Conservation (phyloP, 2,113 vertebrate genomes). For the Suricata suricatta region DNA sequence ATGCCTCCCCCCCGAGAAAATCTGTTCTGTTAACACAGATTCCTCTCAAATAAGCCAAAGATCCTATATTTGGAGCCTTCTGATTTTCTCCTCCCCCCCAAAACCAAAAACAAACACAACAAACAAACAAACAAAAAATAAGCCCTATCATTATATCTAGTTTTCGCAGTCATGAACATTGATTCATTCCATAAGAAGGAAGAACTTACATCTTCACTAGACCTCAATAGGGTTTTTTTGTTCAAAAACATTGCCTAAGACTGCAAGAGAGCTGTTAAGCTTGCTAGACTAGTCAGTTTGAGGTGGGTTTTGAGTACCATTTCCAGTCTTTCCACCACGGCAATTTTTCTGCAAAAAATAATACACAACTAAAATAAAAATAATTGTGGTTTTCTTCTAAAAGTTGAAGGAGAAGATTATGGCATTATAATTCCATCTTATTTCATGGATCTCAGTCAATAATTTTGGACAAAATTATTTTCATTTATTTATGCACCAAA, state of each 20-base stretch:
- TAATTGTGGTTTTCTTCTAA: background rate
- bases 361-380: conserved; percentile 20
- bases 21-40: background rate
- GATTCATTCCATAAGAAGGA: background rate
- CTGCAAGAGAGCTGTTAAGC: background rate
- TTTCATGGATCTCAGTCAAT: background rate
- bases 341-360: background rate
- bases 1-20: background rate
- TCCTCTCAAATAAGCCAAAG: background rate
- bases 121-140: too few relatives aligned
- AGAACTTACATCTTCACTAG: background rate
- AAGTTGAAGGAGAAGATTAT: background rate
- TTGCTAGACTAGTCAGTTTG: background rate
- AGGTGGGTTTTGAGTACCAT: background rate
- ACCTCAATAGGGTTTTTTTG: background rate
- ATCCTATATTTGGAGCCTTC: background rate
- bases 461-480: conserved; percentile 3
- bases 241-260: background rate
- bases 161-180: background rate
- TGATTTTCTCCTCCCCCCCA: background rate
- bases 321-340: conserved; percentile 13
- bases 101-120: background rate
- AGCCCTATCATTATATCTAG: background rate
- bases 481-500: background rate
- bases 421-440: background rate